Conservation (phyloP, 2,113 vertebrate species). For the Murina feae region DNA sequence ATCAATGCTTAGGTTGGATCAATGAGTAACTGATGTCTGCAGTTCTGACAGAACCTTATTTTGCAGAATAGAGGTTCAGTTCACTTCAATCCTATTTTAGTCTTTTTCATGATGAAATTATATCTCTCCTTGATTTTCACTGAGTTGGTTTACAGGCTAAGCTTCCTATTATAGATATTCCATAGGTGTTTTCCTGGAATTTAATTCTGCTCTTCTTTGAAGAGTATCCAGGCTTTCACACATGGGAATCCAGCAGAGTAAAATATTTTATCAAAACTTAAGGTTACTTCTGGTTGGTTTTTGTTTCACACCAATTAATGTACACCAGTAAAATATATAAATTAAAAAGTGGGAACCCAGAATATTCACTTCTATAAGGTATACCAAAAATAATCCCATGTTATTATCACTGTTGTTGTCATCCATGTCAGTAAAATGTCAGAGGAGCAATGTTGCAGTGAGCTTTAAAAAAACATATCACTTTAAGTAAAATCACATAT, state of each 20-base stretch:
- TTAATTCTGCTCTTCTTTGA: not conserved
- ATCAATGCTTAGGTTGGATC: constrained; percentile 71
- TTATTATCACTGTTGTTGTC: not conserved
- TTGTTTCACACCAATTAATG: not conserved
- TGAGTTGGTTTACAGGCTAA: not conserved
- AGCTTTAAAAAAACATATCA: not conserved
- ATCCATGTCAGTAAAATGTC: not conserved
- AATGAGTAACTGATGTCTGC: constrained; percentile 74
- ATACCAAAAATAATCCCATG: not conserved
- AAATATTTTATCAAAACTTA: not conserved
- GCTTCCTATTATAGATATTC: not conserved
- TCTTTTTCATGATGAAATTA: constrained; percentile 12
- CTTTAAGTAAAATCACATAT: not conserved
- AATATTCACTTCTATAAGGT: not conserved
- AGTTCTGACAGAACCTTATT: constrained; percentile 62
- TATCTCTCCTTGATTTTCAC: not conserved
- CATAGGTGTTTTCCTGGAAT: not conserved
- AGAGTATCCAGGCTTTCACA: not conserved
- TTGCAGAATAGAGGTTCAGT: constrained; percentile 62
- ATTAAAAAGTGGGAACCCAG: not conserved
- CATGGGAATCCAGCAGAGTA: not conserved
- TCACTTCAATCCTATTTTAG: not conserved
- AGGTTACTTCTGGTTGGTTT: not conserved
- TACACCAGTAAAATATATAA: not conserved
- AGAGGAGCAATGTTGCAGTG: not conserved